Conservation (phyloP, 2,113 vertebrate species). For the Actenoides lindsayi region DNA sequence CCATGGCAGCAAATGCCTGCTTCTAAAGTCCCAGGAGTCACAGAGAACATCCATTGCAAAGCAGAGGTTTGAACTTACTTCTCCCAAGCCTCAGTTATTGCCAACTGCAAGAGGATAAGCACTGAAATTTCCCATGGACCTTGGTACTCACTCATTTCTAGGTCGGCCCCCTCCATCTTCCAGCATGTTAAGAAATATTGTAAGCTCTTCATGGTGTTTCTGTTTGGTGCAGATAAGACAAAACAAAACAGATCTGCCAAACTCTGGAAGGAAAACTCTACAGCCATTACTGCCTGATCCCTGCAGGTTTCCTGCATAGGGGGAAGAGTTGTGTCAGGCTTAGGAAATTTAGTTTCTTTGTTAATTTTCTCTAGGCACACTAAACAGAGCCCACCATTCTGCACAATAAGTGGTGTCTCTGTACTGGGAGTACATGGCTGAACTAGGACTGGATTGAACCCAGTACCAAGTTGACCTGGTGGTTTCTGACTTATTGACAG, state of each 20-base stretch:
- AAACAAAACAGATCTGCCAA: not conserved
- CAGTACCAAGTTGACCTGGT: not conserved
- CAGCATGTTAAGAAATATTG: not conserved
- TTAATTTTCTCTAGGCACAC: not conserved
- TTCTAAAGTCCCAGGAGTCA: not conserved
- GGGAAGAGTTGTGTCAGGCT: not conserved
- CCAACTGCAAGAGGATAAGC: not conserved
- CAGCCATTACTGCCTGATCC: not conserved
- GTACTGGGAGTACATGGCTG: not conserved
- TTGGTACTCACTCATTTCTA: not conserved
- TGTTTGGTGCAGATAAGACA: not conserved
- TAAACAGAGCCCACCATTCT: not conserved
- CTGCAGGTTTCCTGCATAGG: not conserved
- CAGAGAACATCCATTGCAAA: not conserved
- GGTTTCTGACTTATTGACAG: not conserved
- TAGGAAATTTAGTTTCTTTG: not conserved
- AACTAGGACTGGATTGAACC: not conserved
- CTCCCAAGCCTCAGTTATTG: not conserved
- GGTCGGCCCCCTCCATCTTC: fast-evolving
- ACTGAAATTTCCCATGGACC: not conserved
- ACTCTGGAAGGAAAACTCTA: not conserved
- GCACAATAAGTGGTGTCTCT: not conserved
- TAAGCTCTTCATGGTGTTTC: not conserved
- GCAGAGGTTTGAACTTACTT: not conserved
- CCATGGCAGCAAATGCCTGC: not conserved